Evolutionary conservation across 23 tunicate genomes (phyloP), one percentile per base, ranked within the genome.

Genomic region (Corella eumyota): DNA sequence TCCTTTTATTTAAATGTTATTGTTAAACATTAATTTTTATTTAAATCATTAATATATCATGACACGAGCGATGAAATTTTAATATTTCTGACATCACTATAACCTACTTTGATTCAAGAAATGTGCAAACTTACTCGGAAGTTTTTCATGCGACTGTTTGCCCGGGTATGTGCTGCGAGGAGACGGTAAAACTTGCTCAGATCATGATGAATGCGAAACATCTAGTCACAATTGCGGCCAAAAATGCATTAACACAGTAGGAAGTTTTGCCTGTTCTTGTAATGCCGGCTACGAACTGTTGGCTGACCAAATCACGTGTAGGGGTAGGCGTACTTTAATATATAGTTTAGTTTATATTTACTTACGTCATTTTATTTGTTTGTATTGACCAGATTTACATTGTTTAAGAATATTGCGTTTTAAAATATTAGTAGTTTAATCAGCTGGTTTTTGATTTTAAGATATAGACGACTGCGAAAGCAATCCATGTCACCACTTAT

Each of bases 401-500:
- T 44, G 15, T 44, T 44, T 11, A 11, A 44, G 11, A 44, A 44
- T 15, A 15, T 44, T 11, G 15, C 48, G 15, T 44, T 15, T 44
- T 11, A 44, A 11, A 15, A 11, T 11, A 11, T 15, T 11, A 44
- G 48, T 44, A 15, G 15, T 15, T 11, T 44, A 44, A 11, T 44
- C 48, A n/a, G n/a, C 11, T 44, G 15, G 11, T 44, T 15, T 44
- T 44, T n/a, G n/a, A 11, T 44, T 44, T 15, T 4, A 44, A 60
- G 65, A 60, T 34, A 30, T 60, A 9, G 45, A 60, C 46, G 65
- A 60, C 23, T 60, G 65, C 30, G 65, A 31, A 9, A 60, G 65
- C 34, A 32, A 13, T 30, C 65, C 65, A 2, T 60, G 65, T 21
- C 25, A 60, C n/a, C 65, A 60, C 2, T 17, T 23, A 13, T 60